These are phyloP conservation scores for Corynorhinus townsendii DNA, from an alignment of 2,113 vertebrate species.

Conservation along the genomic window DNA sequence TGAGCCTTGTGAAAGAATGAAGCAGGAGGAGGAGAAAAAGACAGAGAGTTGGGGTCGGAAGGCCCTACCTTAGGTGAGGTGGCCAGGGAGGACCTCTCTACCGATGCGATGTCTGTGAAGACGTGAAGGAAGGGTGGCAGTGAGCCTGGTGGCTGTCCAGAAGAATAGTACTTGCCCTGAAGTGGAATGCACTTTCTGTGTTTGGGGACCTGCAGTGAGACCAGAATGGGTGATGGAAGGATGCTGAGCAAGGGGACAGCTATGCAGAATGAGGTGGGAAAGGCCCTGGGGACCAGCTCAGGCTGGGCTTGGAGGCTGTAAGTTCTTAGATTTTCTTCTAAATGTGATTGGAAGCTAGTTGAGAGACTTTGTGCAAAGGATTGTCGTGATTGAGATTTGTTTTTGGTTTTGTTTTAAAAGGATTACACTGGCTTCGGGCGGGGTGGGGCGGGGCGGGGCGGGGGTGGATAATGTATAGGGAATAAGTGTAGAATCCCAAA, in stretches of 20 bases:
- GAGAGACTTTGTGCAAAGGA: background rate
- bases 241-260: background rate
- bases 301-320: background rate
- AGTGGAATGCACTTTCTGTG: accelerated
- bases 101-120: background rate
- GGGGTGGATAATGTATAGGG: background rate
- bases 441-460: background rate
- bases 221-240: too few species aligned
- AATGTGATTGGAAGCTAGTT: background rate
- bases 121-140: accelerated
- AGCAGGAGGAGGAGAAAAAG: background rate
- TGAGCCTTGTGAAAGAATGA: background rate
- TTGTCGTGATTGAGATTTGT: background rate
- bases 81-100: background rate
- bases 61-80: too few species aligned
- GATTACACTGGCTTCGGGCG: background rate
- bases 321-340: background rate
- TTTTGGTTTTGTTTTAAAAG: background rate
- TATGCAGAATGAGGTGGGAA: background rate
- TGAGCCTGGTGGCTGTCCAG: background rate
- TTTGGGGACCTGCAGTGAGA: background rate
- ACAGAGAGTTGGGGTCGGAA: background rate
- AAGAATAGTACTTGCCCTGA: background rate
- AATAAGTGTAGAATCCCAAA: background rate
- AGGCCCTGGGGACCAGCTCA: background rate